Evolutionary conservation across 2,888 invertebrate genomes (phyloP), one percentile per base, ranked within the genome.

Genomic region (Habrosyne pyritoides): DNA sequence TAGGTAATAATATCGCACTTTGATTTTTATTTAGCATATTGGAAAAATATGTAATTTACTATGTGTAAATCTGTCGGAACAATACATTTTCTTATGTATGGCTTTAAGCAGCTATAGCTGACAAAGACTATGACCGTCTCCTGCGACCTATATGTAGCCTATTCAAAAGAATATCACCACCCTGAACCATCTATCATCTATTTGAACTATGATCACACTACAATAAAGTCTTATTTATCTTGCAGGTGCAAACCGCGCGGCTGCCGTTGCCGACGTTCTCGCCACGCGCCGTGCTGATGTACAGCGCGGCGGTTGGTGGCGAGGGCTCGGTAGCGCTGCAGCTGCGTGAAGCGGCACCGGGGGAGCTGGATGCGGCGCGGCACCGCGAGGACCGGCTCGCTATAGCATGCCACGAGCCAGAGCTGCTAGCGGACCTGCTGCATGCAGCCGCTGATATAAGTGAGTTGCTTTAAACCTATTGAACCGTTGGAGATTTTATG

Each of bases 321-420:
- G 94, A 92, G 69, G 91, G 91, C 2, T 79, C 86, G 8, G 94
- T 94, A 60, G 94, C 94, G 59, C 85, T 95, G 66, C 94, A 95
- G 81, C 90, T 94, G 69, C 92, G 94, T 33, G 94, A 95, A 73
- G 94, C 94, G 28, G 94, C 86, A 21, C 90, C 91, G 0, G 89
- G 86, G 5, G 91, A 90, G 70, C 79, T 89, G 55, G 94, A 94
- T 56, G 77, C 77, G 12, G 73, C 80, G 7, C 69, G 84, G 33
- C 72, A 94, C 60, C 93, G 93, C 74, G 94, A 94, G 71, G 95
- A 95, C 69, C 93, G 95, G 71, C 93, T 96, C 62, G 95, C 95
- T 70, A 94, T 95, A 77, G 95, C 96, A 66, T 96, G 96, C 87
- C 95, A 95, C 79, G 96, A 96, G 87, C 94, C 95, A 26, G 96